Evolutionary conservation across 2,888 invertebrate genomes (phyloP), one percentile per base, ranked within the genome.

Genomic region (Microdon myrmicae): DNA sequence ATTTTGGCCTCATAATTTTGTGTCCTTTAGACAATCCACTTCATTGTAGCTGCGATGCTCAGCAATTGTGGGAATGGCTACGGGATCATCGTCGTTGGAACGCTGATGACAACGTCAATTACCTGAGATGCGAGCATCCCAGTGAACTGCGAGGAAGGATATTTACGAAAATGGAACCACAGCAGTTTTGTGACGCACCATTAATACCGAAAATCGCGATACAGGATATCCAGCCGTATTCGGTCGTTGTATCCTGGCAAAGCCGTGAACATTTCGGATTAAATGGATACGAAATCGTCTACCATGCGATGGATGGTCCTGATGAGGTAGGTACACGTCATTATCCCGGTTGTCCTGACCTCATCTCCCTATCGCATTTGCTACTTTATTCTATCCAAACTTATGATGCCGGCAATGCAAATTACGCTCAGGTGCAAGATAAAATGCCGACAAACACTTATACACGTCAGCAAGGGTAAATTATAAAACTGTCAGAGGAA

Each of bases 61-160:
- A 93, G 80, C 91, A 92, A 76, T 84, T 94, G 35, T 94, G 95
- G 92, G 90, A 90, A 81, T 96, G 94, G 95, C 84, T 95, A 75
- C 85, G 91, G 74, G 90, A 92, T 77, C 92, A 96, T 82, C 86
- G 88, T 73, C 92, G 93, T 81, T 80, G 80, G 80, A 76, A 75
- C 29, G 72, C 70, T 26, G 72, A 73, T 56, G 76, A 79, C 73
- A 74, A 73, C 73, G 71, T 74, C 72, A 75, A 79, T 70, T 85
- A 85, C 72, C 83, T 92, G 70, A 86, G 87, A 68, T 94, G 94
- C 79, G 90, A 92, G 77, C 88, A 90, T 72, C 94, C 94, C 1
- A 87, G 89, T 66, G 89, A 90, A 77, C 83, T 93, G 66, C 86
- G 88, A 67, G 91, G 92, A 49, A 82, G 83, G 72, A 76, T 87